Conservation (phyloP, 2,888 invertebrate species). For the Alviniconcha strummeri region DNA sequence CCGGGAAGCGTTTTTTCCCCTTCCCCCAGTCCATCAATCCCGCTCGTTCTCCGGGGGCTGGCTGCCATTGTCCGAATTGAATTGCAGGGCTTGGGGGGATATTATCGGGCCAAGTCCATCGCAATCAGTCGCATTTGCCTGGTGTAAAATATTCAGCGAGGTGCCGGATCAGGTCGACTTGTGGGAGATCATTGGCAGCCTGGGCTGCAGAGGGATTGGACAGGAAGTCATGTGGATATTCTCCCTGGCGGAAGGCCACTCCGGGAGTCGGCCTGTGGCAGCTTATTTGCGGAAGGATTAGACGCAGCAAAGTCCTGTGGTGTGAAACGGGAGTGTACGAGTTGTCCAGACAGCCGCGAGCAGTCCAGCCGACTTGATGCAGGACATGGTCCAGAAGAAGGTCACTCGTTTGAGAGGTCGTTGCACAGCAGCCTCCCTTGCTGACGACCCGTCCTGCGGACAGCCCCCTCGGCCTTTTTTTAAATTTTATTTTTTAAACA, state of each 20-base stretch:
- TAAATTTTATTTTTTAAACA: too few species aligned
- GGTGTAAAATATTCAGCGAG: constrained; percentile 24
- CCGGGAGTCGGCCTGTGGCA: too few species aligned
- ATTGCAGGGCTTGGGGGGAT: constrained; percentile 28
- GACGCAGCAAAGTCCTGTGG: not conserved
- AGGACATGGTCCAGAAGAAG: too few species aligned
- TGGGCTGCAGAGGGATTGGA: constrained; percentile 3
- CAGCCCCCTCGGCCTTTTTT: too few species aligned
- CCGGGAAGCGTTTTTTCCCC: not conserved
- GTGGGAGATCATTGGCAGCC: constrained; percentile 17
- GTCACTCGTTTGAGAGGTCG: too few species aligned
- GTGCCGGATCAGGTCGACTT: constrained; percentile 22
- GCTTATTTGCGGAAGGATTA: too few species aligned
- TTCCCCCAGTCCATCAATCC: constrained; percentile 20
- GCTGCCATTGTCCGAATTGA: constrained; percentile 32
- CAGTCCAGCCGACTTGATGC: too few species aligned
- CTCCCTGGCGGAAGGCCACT: not conserved
- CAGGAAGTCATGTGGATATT: not conserved
- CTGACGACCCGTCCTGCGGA: too few species aligned
- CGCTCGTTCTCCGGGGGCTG: constrained; percentile 16
- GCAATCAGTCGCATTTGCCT: constrained; percentile 18
- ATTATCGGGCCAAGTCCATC: constrained; percentile 32
- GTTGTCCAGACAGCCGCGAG: not conserved
- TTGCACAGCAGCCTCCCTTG: too few species aligned
- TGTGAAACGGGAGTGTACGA: not conserved